Evolutionary conservation across 2,888 invertebrate genomes (phyloP).

Genomic region (Cryptocephalus moraei): DNA sequence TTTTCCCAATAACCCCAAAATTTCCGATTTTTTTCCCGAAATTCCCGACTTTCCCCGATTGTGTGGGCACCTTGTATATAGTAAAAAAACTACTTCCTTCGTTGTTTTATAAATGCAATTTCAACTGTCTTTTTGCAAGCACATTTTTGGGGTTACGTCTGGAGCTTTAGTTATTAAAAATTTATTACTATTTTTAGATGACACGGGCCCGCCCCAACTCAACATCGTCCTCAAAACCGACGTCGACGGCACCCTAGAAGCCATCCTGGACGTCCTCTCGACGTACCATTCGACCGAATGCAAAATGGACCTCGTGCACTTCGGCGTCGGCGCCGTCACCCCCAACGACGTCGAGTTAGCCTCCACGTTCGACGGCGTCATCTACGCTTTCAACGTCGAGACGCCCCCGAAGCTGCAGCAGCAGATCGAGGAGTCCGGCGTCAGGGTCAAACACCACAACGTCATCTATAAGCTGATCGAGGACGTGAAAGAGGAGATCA

Average conservation of each 20-base stretch:
- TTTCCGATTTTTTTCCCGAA: no score
- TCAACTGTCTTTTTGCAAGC: no score
- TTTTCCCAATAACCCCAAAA: no score
- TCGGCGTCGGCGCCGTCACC: constrained; percentile 79
- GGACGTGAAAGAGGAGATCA: constrained; percentile 73
- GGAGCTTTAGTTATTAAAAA: not conserved
- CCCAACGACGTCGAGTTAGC: constrained; percentile 79
- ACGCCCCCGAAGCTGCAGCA: constrained; percentile 40
- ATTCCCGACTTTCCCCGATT: no score
- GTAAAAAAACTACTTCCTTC: no score
- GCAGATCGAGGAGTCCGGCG: constrained; percentile 42
- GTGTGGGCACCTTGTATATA: no score
- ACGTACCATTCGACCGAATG: constrained; percentile 75
- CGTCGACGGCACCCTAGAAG: constrained; percentile 94
- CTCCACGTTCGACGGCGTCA: constrained; percentile 60
- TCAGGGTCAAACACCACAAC: constrained; percentile 63
- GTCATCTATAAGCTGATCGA: constrained; percentile 92
- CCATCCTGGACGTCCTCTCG: constrained; percentile 81
- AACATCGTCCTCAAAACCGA: constrained; percentile 59
- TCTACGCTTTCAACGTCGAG: constrained; percentile 84
- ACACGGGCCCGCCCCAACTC: constrained; percentile 26
- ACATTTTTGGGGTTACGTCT: no score
- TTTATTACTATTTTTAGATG: not conserved
- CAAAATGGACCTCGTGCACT: constrained; percentile 74
- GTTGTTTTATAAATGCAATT: no score